A percentile compares a stretch with the other conserved stretches of the same genome.
These are phyloP conservation scores for Nomada goodeniana DNA, from an alignment of 2,888 invertebrate genomes.

Conservation along the genomic window DNA sequence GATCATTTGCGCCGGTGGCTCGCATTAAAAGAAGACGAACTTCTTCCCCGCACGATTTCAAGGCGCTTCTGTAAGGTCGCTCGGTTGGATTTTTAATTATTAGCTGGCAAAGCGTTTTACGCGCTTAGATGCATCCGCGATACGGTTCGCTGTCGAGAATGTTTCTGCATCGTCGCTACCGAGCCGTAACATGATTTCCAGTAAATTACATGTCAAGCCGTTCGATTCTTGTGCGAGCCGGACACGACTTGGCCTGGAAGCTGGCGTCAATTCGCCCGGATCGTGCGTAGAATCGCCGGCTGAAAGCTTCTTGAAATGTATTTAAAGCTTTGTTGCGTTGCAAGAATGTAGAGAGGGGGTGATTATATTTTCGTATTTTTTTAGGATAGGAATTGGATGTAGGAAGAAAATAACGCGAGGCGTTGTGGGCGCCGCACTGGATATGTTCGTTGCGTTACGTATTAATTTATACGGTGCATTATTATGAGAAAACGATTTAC, in stretches of 20 bases:
- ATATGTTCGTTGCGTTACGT: too few relatives aligned
- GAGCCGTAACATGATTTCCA: slow-evolving; percentile 60
- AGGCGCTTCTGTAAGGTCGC: slow-evolving; percentile 14
- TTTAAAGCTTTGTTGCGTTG: not conserved
- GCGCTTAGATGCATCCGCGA: slow-evolving; percentile 32
- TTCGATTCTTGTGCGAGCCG: slow-evolving; percentile 23
- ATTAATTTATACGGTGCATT: too few relatives aligned
- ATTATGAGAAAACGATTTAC: too few relatives aligned
- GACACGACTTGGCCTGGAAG: slow-evolving; percentile 17
- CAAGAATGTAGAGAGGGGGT: not conserved
- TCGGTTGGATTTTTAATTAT: slow-evolving; percentile 45
- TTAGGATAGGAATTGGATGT: too few relatives aligned
- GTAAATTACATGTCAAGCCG: slow-evolving; percentile 62
- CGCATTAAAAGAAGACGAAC: not conserved
- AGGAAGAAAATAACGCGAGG: too few relatives aligned
- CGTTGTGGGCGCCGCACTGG: too few relatives aligned
- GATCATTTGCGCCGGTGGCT: slow-evolving; percentile 18
- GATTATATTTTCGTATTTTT: too few relatives aligned
- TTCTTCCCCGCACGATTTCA: not conserved
- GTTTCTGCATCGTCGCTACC: slow-evolving; percentile 41
- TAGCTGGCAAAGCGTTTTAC: slow-evolving; percentile 41
- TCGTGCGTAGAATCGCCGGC: slow-evolving; percentile 8
- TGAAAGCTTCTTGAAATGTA: not conserved
- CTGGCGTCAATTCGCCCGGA: slow-evolving; percentile 10
- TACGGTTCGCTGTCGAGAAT: slow-evolving; percentile 34